Conservation (phyloP, 2,888 invertebrate species). For the Chalcosyrphus nemorum region DNA sequence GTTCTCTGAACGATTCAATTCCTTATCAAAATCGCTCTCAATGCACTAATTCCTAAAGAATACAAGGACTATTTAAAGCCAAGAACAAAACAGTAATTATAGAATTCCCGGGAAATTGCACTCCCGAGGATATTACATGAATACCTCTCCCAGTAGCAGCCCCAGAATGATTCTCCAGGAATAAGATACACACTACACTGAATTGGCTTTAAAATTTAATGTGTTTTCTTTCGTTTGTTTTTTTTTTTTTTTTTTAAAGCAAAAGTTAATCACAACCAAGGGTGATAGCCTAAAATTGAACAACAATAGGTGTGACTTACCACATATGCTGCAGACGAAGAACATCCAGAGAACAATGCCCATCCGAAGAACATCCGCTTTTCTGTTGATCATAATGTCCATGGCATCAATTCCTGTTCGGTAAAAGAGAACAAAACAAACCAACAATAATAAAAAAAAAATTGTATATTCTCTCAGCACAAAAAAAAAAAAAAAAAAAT, state of each 20-base stretch:
- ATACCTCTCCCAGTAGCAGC: too few relatives aligned
- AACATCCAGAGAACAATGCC: conserved; percentile 68
- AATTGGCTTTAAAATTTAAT: background rate
- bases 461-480: conserved; percentile 2
- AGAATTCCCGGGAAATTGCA: too few relatives aligned
- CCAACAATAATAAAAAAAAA: conserved; percentile 30
- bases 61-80: too few relatives aligned
- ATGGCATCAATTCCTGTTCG: conserved; percentile 71
- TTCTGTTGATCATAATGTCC: conserved; percentile 72
- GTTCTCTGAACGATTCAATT: too few relatives aligned
- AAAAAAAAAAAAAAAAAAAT: too few relatives aligned
- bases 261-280: background rate
- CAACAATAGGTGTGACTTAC: conserved; percentile 57
- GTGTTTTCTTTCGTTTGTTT: too few relatives aligned
- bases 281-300: conserved; percentile 12
- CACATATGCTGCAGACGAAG: conserved; percentile 67
- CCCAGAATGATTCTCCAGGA: background rate
- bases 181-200: background rate
- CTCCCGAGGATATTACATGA: too few relatives aligned
- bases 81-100: too few relatives aligned
- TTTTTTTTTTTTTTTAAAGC: too few relatives aligned
- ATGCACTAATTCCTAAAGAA: too few relatives aligned
- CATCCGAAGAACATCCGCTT: conserved; percentile 70
- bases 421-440: conserved; percentile 36
- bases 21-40: too few relatives aligned